Evolutionary conservation across 2,797 vertebrate species (phyloP).

Genomic region (Manis pentadactyla): DNA sequence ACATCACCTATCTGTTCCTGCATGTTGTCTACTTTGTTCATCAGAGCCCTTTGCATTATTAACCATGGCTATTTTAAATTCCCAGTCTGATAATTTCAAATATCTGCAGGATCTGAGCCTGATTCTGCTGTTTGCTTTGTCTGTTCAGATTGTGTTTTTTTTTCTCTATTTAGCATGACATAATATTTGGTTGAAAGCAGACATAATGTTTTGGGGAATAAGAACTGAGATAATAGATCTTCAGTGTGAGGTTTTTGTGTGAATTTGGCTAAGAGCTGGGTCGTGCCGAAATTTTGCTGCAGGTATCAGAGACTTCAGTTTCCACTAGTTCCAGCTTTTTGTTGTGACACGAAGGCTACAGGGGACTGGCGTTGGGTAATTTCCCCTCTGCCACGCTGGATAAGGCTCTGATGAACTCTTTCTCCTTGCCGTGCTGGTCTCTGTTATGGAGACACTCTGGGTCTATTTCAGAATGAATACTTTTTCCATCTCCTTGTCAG

Average conservation of each 20-base stretch:
- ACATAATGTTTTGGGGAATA: background rate
- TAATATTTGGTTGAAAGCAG: background rate
- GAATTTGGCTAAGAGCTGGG: background rate
- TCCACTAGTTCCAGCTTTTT: background rate
- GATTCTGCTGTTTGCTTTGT: background rate
- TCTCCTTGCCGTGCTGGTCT: background rate
- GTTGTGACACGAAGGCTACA: background rate
- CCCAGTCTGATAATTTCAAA: background rate
- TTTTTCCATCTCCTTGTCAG: background rate
- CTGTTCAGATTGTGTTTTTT: background rate
- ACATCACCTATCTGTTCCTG: background rate
- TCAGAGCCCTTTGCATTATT: background rate
- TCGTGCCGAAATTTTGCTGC: background rate
- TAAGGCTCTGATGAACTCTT: background rate
- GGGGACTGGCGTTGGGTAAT: background rate
- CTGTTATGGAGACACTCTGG: background rate
- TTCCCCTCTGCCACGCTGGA: background rate
- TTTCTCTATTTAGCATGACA: background rate
- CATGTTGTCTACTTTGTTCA: background rate
- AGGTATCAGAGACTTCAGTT: background rate
- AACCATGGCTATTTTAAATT: background rate
- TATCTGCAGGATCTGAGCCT: background rate
- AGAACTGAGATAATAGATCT: background rate
- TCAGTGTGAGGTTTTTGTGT: background rate
- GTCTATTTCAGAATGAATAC: background rate